Conservation (phyloP, 2,113 vertebrate genomes). For the Larimichthys crocea region DNA sequence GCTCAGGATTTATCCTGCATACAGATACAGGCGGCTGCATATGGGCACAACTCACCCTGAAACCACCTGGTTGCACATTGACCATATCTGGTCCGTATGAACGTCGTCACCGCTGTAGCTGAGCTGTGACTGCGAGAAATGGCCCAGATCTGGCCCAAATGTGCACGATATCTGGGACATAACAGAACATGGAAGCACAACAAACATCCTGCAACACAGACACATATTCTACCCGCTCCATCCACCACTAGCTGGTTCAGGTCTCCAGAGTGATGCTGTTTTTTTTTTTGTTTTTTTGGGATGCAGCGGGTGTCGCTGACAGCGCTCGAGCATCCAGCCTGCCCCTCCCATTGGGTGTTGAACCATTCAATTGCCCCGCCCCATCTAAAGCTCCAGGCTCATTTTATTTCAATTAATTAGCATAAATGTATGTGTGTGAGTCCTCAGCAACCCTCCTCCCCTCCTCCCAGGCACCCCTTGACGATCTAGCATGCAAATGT, state of each 20-base stretch:
- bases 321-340: constrained; percentile 19
- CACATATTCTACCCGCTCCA: background rate
- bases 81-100: background rate
- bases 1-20: background rate
- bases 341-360: constrained; percentile 51
- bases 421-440: constrained; percentile 65
- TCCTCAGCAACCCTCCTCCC: background rate
- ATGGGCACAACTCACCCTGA: background rate
- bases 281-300: constrained; percentile 25
- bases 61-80: background rate
- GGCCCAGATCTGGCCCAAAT: background rate
- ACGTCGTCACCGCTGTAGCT: background rate
- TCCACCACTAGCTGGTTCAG: background rate
- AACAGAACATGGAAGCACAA: background rate
- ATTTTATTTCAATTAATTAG: constrained; percentile 79
- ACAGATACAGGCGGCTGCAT: too few species aligned
- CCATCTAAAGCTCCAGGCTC: constrained; percentile 59
- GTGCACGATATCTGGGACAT: constrained; percentile 1
- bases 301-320: constrained; percentile 38
- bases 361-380: constrained; percentile 61
- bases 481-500: constrained; percentile 75
- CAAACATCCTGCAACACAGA: background rate
- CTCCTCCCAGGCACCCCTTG: constrained; percentile 33
- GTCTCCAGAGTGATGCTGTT: constrained; percentile 22
- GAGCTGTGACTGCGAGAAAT: background rate